A percentile compares a stretch with the other conserved stretches of the same genome.
Conservation (phyloP, 2,113 vertebrate genomes). For the Pseudorhombus dupliciocellatus region DNA sequence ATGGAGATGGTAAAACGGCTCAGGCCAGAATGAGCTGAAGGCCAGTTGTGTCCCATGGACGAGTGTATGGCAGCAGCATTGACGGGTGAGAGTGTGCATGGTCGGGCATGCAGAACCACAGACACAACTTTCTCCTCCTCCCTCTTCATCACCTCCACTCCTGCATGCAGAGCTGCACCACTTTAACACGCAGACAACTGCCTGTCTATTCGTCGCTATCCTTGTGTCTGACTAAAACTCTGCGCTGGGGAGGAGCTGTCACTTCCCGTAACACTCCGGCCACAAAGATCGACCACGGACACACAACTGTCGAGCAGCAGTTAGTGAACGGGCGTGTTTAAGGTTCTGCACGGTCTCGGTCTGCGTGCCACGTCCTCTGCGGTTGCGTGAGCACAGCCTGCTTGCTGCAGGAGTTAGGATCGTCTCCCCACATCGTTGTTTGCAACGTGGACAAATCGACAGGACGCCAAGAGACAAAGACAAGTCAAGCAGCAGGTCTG, state of each 20-base stretch:
- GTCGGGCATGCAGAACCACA: conserved; percentile 59
- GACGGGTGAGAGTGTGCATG: conserved; percentile 30
- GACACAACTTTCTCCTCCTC: conserved; percentile 18
- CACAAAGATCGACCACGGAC: conserved; percentile 42
- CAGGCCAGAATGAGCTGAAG: conserved; percentile 38
- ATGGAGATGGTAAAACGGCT: conserved; percentile 15
- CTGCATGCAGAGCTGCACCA: conserved; percentile 57
- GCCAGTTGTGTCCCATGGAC: conserved; percentile 38
- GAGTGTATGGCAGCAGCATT: conserved; percentile 28
- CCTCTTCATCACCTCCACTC: conserved; percentile 34
- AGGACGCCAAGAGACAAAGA: not conserved
- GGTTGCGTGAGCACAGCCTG: not conserved
- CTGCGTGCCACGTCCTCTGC: not conserved
- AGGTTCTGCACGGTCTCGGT: conserved; percentile 21
- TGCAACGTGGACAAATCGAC: not conserved
- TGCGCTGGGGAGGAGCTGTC: conserved; percentile 69
- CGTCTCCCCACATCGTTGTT: not conserved
- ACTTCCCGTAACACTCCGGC: conserved; percentile 46
- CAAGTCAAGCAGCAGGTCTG: not conserved
- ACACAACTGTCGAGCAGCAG: conserved; percentile 19
- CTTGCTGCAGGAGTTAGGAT: not conserved
- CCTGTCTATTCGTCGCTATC: conserved; percentile 14
- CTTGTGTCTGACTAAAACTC: conserved; percentile 73
- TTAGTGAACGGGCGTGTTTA: conserved; percentile 24
- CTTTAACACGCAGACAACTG: conserved; percentile 18